Percentiles rank a stretch among this genome's conserved stretches.
These are phyloP conservation scores for Chrysopilus asiliformis DNA, from an alignment of 2,888 invertebrate genomes.

Conservation along the genomic window DNA sequence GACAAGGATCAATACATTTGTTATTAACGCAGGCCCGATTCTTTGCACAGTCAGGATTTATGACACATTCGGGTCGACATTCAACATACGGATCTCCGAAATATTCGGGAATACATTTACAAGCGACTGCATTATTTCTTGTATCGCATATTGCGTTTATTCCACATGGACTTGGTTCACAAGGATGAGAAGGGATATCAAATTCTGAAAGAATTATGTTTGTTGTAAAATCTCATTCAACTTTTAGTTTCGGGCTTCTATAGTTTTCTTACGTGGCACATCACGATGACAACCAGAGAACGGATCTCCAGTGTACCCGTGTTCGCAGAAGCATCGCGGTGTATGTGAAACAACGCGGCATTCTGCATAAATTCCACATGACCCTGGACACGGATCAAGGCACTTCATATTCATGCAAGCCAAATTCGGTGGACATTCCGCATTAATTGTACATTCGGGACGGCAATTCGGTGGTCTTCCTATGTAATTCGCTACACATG, in stretches of 20 bases:
- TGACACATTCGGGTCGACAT: constrained; percentile 54
- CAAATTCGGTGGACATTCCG: constrained; percentile 39
- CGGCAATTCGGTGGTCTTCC: constrained; percentile 50
- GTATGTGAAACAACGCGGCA: constrained; percentile 45
- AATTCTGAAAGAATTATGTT: constrained; percentile 31
- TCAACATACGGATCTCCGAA: constrained; percentile 50
- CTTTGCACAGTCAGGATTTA: constrained; percentile 49
- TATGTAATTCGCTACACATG: constrained; percentile 44
- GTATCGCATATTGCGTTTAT: constrained; percentile 51
- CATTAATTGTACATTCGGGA: constrained; percentile 48
- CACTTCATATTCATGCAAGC: constrained; percentile 42
- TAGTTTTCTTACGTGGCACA: constrained; percentile 36
- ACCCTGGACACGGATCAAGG: constrained; percentile 49
- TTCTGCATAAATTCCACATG: constrained; percentile 52
- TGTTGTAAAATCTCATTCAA: background rate
- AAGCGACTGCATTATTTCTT: constrained; percentile 49
- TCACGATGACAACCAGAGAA: constrained; percentile 41
- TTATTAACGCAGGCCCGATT: constrained; percentile 53
- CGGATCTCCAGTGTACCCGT: constrained; percentile 48
- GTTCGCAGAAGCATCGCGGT: constrained; percentile 39
- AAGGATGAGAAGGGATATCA: constrained; percentile 40
- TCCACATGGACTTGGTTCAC: constrained; percentile 54
- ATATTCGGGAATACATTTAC: constrained; percentile 48
- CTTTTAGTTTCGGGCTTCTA: background rate
- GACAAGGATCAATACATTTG: constrained; percentile 74